Conservation (phyloP, 2,888 invertebrate species). For the Orthonychiurus folsomi region DNA sequence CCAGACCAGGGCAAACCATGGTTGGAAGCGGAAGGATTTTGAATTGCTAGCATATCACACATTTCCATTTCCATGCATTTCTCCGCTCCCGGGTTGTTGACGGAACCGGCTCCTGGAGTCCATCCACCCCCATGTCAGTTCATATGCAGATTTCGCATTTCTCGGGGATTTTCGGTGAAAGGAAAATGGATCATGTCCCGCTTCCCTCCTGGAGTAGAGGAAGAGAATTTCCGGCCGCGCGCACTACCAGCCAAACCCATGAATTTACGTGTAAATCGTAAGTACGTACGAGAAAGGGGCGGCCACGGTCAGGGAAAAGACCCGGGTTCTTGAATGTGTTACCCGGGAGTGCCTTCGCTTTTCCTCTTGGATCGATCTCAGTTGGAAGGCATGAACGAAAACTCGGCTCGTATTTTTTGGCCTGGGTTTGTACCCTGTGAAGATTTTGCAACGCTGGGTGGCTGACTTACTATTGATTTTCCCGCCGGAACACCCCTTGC, state of each 20-base stretch:
- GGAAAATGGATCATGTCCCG: neutral
- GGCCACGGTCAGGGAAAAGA: neutral
- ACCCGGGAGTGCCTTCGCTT: no score
- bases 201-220: neutral
- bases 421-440: neutral
- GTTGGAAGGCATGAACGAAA: neutral
- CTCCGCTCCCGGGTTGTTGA: neutral
- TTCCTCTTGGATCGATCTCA: neutral
- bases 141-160: neutral
- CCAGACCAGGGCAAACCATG: no score
- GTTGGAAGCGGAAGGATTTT: no score
- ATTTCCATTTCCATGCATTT: no score
- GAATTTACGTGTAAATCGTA: neutral
- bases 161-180: neutral
- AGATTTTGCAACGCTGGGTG: neutral
- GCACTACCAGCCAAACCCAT: neutral
- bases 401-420: neutral
- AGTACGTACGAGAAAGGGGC: neutral
- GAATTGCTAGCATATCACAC: no score
- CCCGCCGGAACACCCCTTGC: neutral
- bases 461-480: neutral
- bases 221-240: neutral
- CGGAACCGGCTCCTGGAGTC: slow-evolving; percentile 1
- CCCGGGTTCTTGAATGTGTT: no score
- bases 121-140: neutral